These are phyloP conservation scores for Chelon auratus DNA, from an alignment of 2,797 vertebrate genomes.

Conservation along the genomic window DNA sequence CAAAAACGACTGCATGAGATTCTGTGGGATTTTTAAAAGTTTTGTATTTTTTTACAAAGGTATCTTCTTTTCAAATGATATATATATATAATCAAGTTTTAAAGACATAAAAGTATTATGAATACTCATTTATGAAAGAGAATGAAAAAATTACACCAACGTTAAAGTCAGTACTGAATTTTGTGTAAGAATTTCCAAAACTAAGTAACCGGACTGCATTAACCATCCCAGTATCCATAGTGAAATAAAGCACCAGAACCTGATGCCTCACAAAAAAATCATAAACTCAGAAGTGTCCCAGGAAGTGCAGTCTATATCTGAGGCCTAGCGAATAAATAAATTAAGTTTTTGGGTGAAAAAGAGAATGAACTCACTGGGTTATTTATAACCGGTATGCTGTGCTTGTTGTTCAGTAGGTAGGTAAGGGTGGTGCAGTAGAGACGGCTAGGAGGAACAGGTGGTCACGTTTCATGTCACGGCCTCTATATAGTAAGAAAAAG, in stretches of 20 bases:
- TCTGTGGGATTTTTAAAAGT: too few species aligned
- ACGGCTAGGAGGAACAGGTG: conserved; percentile 86
- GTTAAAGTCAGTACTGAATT: too few species aligned
- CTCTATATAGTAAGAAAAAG: neutral
- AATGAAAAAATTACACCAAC: too few species aligned
- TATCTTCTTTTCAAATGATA: too few species aligned
- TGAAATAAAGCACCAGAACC: too few species aligned
- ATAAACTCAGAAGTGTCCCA: neutral
- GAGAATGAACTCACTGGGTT: conserved; percentile 75
- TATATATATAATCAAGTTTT: too few species aligned
- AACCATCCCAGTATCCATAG: neutral
- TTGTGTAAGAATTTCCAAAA: neutral
- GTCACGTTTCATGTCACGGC: conserved; percentile 61
- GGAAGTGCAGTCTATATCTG: conserved; percentile 9
- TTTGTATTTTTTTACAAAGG: too few species aligned
- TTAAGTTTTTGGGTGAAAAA: conserved; percentile 24
- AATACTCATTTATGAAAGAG: too few species aligned
- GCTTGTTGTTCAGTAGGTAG: conserved; percentile 63
- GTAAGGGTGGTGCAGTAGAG: conserved; percentile 84
- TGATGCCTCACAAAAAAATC: neutral
- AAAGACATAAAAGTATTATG: too few species aligned
- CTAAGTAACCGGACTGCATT: neutral
- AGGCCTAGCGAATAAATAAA: conserved; percentile 44
- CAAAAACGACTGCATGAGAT: too few species aligned
- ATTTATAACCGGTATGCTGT: conserved; percentile 78